Conservation (phyloP, 2,113 vertebrate genomes). For the Craseonycteris thonglongyai region DNA sequence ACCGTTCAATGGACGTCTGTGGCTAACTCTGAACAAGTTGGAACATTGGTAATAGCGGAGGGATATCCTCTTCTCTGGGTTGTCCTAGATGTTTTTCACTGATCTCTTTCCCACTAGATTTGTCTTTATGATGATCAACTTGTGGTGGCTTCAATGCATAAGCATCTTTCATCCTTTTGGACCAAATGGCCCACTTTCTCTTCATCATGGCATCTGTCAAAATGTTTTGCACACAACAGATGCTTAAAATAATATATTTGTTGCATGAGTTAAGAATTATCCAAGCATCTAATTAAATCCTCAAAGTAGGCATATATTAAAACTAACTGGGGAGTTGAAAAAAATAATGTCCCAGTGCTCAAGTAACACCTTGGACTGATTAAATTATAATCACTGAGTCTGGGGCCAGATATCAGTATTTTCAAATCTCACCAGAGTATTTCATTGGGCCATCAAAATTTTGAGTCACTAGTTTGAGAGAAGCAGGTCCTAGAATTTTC, state of each 20-base stretch:
- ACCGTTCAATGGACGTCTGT: background rate
- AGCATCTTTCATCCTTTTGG: background rate
- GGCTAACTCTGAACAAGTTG: background rate
- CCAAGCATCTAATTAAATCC: background rate
- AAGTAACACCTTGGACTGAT: background rate
- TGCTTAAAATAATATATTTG: background rate
- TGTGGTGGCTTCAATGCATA: background rate
- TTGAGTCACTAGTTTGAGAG: background rate
- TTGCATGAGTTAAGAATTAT: background rate
- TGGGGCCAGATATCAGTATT: background rate
- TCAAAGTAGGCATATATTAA: background rate
- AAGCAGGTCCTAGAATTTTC: background rate
- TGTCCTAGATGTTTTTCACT: background rate
- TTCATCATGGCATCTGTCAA: background rate
- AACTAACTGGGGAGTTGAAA: background rate
- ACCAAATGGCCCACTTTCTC: background rate
- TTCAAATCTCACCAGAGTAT: background rate
- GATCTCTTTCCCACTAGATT: background rate
- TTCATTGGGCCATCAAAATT: background rate
- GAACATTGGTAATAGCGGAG: background rate
- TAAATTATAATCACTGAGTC: background rate
- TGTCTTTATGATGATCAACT: background rate
- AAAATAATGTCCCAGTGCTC: background rate
- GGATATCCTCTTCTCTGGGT: background rate
- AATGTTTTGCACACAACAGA: background rate